These are phyloP conservation scores for Andrena minutula DNA, from an alignment of 2,888 invertebrate species.

Conservation along the genomic window DNA sequence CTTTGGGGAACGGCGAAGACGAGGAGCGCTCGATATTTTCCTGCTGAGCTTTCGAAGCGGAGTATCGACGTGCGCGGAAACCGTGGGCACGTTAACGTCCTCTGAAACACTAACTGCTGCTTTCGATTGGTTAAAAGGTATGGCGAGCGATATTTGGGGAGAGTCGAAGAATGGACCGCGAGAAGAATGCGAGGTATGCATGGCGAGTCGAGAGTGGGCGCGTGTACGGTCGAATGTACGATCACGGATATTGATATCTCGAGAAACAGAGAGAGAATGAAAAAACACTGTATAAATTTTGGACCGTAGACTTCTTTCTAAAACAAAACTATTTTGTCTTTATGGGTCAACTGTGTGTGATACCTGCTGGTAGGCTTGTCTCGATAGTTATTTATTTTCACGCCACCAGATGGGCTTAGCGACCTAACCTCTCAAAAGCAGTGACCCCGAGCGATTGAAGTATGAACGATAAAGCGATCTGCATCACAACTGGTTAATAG, in stretches of 20 bases:
- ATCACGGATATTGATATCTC: slow-evolving; percentile 6
- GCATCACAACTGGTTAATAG: slow-evolving; percentile 15
- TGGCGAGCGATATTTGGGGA: not conserved
- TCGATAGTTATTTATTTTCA: too few species aligned
- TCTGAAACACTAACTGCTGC: slow-evolving; percentile 1
- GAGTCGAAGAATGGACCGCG: not conserved
- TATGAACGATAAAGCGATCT: not conserved
- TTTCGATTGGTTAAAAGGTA: not conserved
- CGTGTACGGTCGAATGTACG: not conserved
- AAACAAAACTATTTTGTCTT: too few species aligned
- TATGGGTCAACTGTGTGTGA: too few species aligned
- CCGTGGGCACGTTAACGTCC: too few species aligned
- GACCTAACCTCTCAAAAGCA: slow-evolving; percentile 14
- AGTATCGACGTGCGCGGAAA: slow-evolving; percentile 4
- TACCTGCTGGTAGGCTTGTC: too few species aligned
- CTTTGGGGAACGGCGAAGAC: slow-evolving; percentile 3
- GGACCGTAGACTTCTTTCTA: too few species aligned
- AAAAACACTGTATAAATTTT: not conserved
- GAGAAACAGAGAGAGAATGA: not conserved
- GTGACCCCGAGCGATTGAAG: slow-evolving; percentile 2
- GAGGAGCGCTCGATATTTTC: not conserved
- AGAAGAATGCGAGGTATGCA: not conserved
- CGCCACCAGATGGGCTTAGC: not conserved
- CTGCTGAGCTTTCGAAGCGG: not conserved
- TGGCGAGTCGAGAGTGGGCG: not conserved